A percentile compares a stretch with the other conserved stretches of the same genome.
These are phyloP conservation scores for Morbakka virulenta DNA, from an alignment of 30 jellyfish, hydroid and myxozoan species.

Conservation along the genomic window DNA sequence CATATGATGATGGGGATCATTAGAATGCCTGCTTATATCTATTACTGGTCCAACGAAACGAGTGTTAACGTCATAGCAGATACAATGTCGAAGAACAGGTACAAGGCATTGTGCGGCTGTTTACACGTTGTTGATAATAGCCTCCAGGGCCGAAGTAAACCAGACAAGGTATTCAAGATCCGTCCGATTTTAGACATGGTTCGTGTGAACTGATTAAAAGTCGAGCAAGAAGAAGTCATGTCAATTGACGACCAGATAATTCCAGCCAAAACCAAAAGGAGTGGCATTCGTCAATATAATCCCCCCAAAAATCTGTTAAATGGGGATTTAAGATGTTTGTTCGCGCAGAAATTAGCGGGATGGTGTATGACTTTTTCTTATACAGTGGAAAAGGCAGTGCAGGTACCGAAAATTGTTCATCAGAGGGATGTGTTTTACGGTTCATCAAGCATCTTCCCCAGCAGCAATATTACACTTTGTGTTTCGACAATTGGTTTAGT, in stretches of 20 bases:
- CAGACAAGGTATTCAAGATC: slow-evolving; percentile 48
- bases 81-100: no score
- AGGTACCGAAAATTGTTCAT: not conserved
- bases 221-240: slow-evolving; percentile 56
- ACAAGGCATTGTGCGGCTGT: no score
- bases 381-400: slow-evolving; percentile 27
- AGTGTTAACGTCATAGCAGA: no score
- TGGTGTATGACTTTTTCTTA: slow-evolving; percentile 38
- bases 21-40: no score
- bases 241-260: no score
- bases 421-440: slow-evolving; percentile 56
- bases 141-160: slow-evolving; percentile 17
- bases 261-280: no score
- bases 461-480: slow-evolving; percentile 16
- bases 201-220: slow-evolving; percentile 16
- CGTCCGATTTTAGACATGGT: slow-evolving; percentile 45
- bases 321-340: slow-evolving; percentile 70
- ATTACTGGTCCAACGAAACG: no score
- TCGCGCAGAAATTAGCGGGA: slow-evolving; percentile 61
- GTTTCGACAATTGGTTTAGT: no score
- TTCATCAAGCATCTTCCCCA: slow-evolving; percentile 51
- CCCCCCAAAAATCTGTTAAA: slow-evolving; percentile 59
- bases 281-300: slow-evolving; percentile 54
- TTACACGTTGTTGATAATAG: no score
- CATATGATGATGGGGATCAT: no score